Percentiles rank a stretch among this genome's conserved stretches.
Conservation (phyloP, 2,797 vertebrate species). For the Poliocrania exsul region DNA sequence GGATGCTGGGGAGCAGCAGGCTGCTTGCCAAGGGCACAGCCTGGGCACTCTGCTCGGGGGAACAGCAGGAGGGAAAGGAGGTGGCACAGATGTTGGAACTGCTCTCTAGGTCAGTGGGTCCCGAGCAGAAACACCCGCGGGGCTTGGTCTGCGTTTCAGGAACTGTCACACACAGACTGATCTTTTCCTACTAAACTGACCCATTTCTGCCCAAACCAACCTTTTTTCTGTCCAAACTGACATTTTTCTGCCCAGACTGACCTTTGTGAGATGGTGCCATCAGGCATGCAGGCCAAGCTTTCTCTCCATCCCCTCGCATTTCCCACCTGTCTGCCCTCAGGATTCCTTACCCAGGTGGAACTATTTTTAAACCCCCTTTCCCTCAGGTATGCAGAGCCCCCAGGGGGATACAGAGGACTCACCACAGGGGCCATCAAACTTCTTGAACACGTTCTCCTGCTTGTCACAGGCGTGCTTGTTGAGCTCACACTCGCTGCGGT, state of each 20-base stretch:
- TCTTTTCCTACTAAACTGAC: background rate
- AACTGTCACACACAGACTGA: background rate
- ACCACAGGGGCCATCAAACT: slow-evolving; percentile 89
- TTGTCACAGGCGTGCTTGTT: slow-evolving; percentile 87
- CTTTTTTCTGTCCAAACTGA: background rate
- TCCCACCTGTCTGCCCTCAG: fast-evolving
- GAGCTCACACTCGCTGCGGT: slow-evolving; percentile 88
- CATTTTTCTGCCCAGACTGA: background rate
- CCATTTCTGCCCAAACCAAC: background rate
- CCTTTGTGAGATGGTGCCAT: background rate
- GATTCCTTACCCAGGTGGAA: fast-evolving
- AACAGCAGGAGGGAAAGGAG: background rate
- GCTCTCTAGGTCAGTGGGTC: background rate
- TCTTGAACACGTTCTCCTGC: slow-evolving; percentile 89
- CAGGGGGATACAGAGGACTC: slow-evolving; percentile 39
- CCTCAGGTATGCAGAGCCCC: fast-evolving
- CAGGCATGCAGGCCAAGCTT: fast-evolving
- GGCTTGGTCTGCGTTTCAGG: background rate
- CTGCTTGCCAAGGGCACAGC: background rate
- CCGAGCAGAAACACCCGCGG: background rate
- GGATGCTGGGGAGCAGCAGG: background rate
- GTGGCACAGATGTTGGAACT: background rate
- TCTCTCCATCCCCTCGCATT: background rate
- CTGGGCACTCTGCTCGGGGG: background rate
- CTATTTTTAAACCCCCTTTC: fast-evolving